These are phyloP conservation scores for Bagarius yarrelli DNA, from an alignment of 2,113 vertebrate genomes.

Conservation along the genomic window DNA sequence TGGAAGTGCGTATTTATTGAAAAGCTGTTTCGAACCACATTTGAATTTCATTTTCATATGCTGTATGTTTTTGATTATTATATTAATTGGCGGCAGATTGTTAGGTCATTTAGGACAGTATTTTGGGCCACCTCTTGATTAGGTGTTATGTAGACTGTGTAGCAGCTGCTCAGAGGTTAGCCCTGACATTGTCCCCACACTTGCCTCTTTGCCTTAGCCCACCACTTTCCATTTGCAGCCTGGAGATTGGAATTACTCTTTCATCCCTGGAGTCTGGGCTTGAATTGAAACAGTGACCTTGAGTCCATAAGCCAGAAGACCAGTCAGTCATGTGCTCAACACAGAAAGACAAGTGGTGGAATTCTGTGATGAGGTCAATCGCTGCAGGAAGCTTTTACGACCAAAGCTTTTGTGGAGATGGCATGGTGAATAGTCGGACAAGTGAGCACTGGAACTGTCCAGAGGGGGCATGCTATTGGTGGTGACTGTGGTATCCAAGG, in stretches of 20 bases:
- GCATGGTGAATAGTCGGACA: background rate
- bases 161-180: constrained; percentile 51
- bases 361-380: background rate
- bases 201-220: constrained; percentile 31
- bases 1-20: too few relatives aligned
- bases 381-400: background rate
- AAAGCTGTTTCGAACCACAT: too few relatives aligned
- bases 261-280: constrained; percentile 29
- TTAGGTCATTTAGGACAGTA: background rate
- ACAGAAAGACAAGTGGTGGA: constrained; percentile 5
- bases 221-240: constrained; percentile 35
- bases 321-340: constrained; percentile 27
- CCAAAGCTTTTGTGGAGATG: background rate
- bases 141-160: background rate
- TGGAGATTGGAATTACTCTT: constrained; percentile 36
- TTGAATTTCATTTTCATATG: background rate
- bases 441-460: constrained; percentile 5
- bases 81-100: background rate
- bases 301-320: constrained; percentile 38
- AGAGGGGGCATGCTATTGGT: constrained; percentile 26
- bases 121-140: background rate
- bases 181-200: constrained; percentile 3
- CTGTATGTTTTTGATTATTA: background rate
- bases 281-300: constrained; percentile 56
- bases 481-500: constrained; percentile 52